Percentiles rank a stretch among this genome's conserved stretches.
These are phyloP conservation scores for Synergus japonicus DNA, from an alignment of 2,888 invertebrate genomes.

Conservation along the genomic window DNA sequence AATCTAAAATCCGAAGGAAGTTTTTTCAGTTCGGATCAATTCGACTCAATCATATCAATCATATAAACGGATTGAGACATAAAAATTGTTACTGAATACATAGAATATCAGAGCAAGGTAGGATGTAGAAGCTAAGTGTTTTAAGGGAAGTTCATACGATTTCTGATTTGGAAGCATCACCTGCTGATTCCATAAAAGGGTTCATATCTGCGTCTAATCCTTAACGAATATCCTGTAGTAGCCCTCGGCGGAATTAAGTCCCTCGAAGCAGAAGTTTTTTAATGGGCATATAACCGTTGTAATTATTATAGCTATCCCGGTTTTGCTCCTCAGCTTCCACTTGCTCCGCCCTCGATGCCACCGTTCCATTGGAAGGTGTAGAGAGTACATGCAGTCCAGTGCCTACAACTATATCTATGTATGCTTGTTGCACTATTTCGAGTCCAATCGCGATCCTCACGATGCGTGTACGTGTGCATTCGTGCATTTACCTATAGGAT, in stretches of 20 bases:
- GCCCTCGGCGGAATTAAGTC: background rate
- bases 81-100: too few species aligned
- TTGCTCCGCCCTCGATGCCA: conserved; percentile 6
- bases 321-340: conserved; percentile 52
- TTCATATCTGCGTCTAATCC: background rate
- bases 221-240: background rate
- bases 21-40: too few species aligned
- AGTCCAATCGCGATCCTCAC: conserved; percentile 25
- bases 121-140: background rate
- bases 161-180: background rate
- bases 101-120: background rate
- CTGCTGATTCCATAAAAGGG: background rate
- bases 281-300: conserved; percentile 53
- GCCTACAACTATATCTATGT: background rate
- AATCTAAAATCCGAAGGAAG: too few species aligned
- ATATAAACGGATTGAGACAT: too few species aligned
- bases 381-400: background rate
- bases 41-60: too few species aligned
- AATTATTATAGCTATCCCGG: conserved; percentile 63
- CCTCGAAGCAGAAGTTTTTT: background rate
- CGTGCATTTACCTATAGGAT: conserved; percentile 60
- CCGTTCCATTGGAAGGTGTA: background rate
- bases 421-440: conserved; percentile 32
- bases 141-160: background rate
- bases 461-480: conserved; percentile 47